Base-by-base conservation (phyloP, 64 coral and sea anemone genomes). In the Acropora yongei region DNA sequence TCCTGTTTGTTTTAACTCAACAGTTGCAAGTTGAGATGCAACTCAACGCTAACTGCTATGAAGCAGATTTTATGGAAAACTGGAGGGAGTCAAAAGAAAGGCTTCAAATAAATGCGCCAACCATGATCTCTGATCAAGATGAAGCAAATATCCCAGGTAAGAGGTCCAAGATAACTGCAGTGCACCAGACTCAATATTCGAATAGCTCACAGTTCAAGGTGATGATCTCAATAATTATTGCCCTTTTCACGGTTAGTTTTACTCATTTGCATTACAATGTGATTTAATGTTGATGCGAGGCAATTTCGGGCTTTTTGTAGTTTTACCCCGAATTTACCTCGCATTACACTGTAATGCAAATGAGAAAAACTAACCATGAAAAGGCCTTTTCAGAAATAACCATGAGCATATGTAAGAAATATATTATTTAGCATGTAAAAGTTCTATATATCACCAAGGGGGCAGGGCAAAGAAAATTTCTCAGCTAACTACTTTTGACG, bases 21-120 rank as follows among this genome's bases (percentile, higher is more conserved):
- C 40, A 72, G 68, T 72, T 72, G n/a, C 68, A 39, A 40, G 68
- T 72, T 72, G 68, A 72, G 68, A 72, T 72, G 68, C 18, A 72
- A 72, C 68, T 72, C 2, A 72, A 39, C 18, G 40, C 68, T 19
- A 17, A 17, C 3, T 72, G 68, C 20, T 1, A 39, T 19, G 20
- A 72, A 72, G 68, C 3, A 2, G 18, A 72, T 20, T 72, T 72
- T 72, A 40, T 39, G 4, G 2, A 72, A 40, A 72, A 72, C 20
- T 72, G 68, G 68, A 72, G 17, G 20, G 68, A 72, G 20, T 72
- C 68, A 19, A 72, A 72, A 72, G 68, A 72, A 5, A 72, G 16
- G 16, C 68, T 72, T 19, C 17, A 39, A 72, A 30, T 17, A 11
- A 72, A 72, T 72, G 68, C 40, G 17, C 18, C 17, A 40, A 72